Conservation (phyloP, 2,888 invertebrate species). For the Vanessa cardui region DNA sequence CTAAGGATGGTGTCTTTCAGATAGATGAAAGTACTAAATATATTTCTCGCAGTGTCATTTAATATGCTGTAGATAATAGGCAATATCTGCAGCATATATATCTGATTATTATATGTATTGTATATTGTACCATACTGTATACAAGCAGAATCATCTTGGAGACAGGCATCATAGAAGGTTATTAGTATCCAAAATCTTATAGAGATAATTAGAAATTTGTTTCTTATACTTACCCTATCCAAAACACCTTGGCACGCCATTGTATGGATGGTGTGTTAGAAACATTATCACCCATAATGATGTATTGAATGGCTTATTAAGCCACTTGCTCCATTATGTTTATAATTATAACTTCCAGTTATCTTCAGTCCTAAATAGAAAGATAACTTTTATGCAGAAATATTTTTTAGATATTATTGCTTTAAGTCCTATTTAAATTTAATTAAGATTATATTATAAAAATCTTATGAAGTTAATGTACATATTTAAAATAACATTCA, state of each 20-base stretch:
- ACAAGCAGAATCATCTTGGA: no score
- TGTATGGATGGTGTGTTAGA: slow-evolving; percentile 3
- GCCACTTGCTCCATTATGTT: neutral
- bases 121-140: no score
- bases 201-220: neutral
- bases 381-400: neutral
- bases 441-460: neutral
- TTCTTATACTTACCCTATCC: slow-evolving; percentile 1
- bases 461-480: neutral
- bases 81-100: no score
- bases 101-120: no score
- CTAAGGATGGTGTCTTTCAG: no score
- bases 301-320: neutral
- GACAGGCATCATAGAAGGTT: no score
- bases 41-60: no score
- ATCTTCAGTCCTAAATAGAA: neutral
- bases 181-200: no score
- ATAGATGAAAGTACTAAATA: no score
- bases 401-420: neutral
- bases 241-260: slow-evolving; percentile 11
- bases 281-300: neutral
- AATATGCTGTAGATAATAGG: no score
- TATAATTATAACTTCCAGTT: neutral
- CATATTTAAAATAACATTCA: neutral
- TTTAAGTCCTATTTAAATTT: neutral